phyloP scores from a whole-genome alignment of 2,888 invertebrate species.

The Encarsia formosa region DNA sequence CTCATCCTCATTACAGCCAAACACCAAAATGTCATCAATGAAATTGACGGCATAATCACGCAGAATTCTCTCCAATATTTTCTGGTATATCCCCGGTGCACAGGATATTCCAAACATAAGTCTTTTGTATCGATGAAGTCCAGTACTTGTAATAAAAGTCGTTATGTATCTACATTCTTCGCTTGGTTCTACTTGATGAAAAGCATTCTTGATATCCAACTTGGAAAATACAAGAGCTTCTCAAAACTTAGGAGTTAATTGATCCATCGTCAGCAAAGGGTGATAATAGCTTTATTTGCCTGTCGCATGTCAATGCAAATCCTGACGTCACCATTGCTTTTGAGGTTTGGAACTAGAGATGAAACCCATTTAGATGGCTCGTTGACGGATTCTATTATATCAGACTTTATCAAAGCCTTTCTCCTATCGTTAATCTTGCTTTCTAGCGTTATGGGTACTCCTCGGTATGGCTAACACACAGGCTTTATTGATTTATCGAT shows the following conservation, averaged over 20 bases:
- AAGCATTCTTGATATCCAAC: constrained; percentile 7
- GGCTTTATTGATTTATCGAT: constrained; percentile 35
- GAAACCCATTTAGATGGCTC: constrained; percentile 4
- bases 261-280: constrained; percentile 5
- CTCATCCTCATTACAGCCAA: constrained; percentile 33
- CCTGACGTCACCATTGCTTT: constrained; percentile 1
- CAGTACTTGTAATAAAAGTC: constrained; percentile 43
- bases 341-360: neutral
- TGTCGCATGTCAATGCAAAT: constrained; percentile 26
- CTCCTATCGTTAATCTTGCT: too few species aligned
- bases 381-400: too few species aligned
- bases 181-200: constrained; percentile 7
- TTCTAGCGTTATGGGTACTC: constrained; percentile 30
- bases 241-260: constrained; percentile 4
- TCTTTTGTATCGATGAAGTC: constrained; percentile 45
- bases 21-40: constrained; percentile 46
- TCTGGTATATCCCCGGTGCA: constrained; percentile 49
- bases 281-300: constrained; percentile 5
- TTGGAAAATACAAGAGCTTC: constrained; percentile 3
- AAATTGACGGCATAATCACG: constrained; percentile 15
- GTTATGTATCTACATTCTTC: constrained; percentile 33
- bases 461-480: constrained; percentile 36
- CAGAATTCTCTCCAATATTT: neutral
- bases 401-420: too few species aligned
- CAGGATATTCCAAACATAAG: constrained; percentile 46